Conservation (phyloP, 1,140 invertebrate species). For the Latrodectus geometricus region DNA sequence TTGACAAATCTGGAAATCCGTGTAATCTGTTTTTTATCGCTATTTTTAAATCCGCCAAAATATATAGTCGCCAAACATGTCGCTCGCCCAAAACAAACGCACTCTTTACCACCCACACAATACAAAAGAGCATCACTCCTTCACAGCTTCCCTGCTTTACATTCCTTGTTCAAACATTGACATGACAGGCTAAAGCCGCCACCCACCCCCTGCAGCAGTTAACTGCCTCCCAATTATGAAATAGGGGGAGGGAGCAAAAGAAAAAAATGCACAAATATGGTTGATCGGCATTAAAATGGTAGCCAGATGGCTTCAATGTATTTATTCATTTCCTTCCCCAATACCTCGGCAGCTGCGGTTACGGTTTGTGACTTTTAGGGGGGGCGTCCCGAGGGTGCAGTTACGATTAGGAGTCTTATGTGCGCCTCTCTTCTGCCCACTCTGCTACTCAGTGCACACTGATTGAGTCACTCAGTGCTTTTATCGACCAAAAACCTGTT, state of each 20-base stretch:
- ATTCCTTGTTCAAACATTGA: slow-evolving; percentile 34
- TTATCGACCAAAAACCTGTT: no score
- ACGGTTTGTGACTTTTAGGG: slow-evolving; percentile 50
- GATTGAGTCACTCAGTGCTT: no score
- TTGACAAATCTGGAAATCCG: no score
- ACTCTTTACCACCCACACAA: not conserved
- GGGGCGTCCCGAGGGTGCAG: slow-evolving; percentile 38
- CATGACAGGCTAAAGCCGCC: slow-evolving; percentile 36
- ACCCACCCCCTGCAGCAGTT: not conserved
- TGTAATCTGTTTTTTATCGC: no score
- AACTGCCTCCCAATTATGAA: slow-evolving; percentile 39
- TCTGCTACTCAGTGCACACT: no score
- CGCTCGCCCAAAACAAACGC: not conserved
- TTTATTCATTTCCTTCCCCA: not conserved
- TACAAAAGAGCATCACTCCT: not conserved
- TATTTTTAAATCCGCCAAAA: no score
- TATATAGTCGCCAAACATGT: not conserved
- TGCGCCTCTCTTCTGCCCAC: not conserved
- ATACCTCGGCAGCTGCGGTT: slow-evolving; percentile 36
- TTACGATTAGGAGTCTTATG: slow-evolving; percentile 44
- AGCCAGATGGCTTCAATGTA: slow-evolving; percentile 49
- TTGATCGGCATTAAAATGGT: slow-evolving; percentile 42
- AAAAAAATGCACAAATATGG: slow-evolving; percentile 27
- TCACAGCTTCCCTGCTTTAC: not conserved
- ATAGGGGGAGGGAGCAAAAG: not conserved